Conservation (phyloP, 1,140 invertebrate species). For the Chymomyza costata region DNA sequence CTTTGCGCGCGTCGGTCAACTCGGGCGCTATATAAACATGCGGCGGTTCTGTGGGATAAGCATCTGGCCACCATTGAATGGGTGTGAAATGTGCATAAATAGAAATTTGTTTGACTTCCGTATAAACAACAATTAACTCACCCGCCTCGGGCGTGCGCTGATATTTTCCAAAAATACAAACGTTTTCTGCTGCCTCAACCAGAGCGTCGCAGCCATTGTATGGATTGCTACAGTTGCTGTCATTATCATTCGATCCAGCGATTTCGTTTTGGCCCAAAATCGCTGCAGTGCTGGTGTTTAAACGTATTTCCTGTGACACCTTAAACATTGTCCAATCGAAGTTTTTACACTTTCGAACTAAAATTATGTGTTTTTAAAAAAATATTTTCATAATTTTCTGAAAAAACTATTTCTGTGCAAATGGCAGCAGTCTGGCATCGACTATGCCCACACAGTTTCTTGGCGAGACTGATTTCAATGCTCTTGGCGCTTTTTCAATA, state of each 20-base stretch:
- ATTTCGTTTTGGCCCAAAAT: constrained; percentile 4
- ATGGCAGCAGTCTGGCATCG: constrained; percentile 22
- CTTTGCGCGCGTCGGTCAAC: constrained; percentile 59
- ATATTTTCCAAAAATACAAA: constrained; percentile 68
- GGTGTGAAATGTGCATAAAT: constrained; percentile 36
- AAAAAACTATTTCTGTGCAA: constrained; percentile 24
- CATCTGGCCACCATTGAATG: constrained; percentile 53
- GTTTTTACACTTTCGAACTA: not conserved
- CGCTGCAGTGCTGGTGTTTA: constrained; percentile 43
- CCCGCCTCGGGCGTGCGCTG: constrained; percentile 71
- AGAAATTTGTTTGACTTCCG: constrained; percentile 46
- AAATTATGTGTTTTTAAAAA: constrained; percentile 27
- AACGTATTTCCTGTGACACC: constrained; percentile 70
- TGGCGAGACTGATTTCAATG: constrained; percentile 35
- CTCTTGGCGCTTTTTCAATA: constrained; percentile 29
- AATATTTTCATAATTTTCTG: constrained; percentile 19
- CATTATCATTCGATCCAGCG: constrained; percentile 19
- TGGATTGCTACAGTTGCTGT: constrained; percentile 14
- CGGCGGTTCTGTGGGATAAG: constrained; percentile 57
- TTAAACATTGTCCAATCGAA: constrained; percentile 58
- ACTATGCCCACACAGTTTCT: constrained; percentile 34
- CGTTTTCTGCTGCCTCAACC: constrained; percentile 34
- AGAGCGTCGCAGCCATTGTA: constrained; percentile 7
- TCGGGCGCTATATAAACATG: constrained; percentile 64
- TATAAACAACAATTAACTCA: constrained; percentile 44